phyloP scores from a whole-genome alignment of 2,797 vertebrate species.

The Chrysocyon brachyurus region DNA sequence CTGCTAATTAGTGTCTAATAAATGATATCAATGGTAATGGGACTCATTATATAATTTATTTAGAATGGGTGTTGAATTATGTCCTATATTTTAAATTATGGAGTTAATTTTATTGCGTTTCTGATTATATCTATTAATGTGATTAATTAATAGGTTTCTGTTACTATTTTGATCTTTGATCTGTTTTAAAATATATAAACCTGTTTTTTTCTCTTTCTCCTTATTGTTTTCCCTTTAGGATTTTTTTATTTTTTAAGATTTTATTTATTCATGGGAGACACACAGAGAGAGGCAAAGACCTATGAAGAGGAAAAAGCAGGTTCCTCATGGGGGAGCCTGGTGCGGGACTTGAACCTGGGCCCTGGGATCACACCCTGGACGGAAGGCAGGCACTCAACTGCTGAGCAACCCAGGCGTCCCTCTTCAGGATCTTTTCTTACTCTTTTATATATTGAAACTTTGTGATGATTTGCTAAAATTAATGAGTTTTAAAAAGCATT shows the following conservation, averaged over 20 bases:
- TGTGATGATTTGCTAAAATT: background rate
- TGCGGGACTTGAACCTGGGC: too few species aligned
- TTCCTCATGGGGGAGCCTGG: too few species aligned
- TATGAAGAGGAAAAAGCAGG: too few species aligned
- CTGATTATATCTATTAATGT: constrained; percentile 1
- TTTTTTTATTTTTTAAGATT: background rate
- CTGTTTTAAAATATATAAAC: background rate
- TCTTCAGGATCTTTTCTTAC: background rate
- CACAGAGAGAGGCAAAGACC: too few species aligned
- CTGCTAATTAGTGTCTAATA: background rate
- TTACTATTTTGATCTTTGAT: constrained; percentile 5
- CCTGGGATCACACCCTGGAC: too few species aligned
- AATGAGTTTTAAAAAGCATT: background rate
- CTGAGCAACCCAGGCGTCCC: too few species aligned
- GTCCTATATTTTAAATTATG: background rate
- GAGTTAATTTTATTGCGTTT: constrained; percentile 30
- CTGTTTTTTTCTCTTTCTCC: background rate
- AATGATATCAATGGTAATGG: background rate
- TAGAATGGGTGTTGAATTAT: constrained; percentile 14
- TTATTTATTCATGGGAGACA: too few species aligned
- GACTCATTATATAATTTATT: background rate
- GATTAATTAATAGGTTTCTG: background rate
- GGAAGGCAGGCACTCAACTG: too few species aligned
- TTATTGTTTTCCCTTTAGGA: background rate
- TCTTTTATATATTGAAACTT: background rate